A percentile compares a stretch with the other conserved stretches of the same genome.
phyloP scores from a whole-genome alignment of 2,888 invertebrate species.

The Agrotis clavis region DNA sequence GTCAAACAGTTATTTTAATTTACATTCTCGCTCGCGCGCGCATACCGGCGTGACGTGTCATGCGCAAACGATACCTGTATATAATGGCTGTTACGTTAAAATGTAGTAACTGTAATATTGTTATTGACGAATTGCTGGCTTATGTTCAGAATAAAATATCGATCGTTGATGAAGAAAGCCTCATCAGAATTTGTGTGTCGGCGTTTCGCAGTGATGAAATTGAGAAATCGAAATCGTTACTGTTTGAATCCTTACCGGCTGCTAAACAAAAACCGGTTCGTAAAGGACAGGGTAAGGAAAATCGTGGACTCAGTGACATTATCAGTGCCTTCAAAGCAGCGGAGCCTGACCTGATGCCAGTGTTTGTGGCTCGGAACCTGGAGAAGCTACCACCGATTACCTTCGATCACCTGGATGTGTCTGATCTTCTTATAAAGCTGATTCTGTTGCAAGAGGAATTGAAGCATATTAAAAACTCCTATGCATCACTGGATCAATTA shows the following conservation, averaged over 20 bases:
- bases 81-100: background rate
- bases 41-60: too few relatives aligned
- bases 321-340: constrained; percentile 1
- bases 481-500: background rate
- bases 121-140: constrained; percentile 18
- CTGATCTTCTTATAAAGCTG: background rate
- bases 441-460: background rate
- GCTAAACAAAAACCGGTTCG: constrained; percentile 1
- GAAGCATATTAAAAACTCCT: background rate
- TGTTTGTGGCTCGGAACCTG: background rate
- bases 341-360: background rate
- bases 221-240: background rate
- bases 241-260: background rate
- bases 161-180: constrained; percentile 10
- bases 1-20: too few relatives aligned
- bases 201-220: background rate
- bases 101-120: constrained; percentile 13
- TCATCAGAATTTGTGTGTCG: background rate
- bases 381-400: background rate
- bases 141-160: constrained; percentile 19
- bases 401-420: background rate
- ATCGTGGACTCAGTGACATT: constrained; percentile 6
- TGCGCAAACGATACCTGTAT: background rate
- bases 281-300: background rate
- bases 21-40: too few relatives aligned